Base-by-base conservation (phyloP, 2,888 invertebrate genomes). In the Colostygia pectinataria region DNA sequence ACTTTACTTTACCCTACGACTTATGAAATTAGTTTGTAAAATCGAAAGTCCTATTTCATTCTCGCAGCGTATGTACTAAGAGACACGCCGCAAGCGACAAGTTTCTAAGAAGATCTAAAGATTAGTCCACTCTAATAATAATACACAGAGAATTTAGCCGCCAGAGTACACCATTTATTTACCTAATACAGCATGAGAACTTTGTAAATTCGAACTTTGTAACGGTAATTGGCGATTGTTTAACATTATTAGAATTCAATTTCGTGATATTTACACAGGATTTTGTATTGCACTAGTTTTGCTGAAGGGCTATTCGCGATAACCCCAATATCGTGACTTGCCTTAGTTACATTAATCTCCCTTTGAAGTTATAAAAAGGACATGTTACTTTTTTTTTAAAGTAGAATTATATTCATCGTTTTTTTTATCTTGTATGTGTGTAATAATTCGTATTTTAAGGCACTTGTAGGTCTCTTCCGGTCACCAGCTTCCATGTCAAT, bases 171-270 rank as follows among this genome's bases (percentile, higher is more conserved):
- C 59, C 63, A 62, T 68, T 69, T 75, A 76, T 77, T 80, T 77
- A 71, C 79, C 77, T 70, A 77, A 77, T 70, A 74, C 63, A 76
- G 77, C 65, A 65, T 70, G 75, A 69, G 72, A 77, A 75, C 66
- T 69, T 67, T 65, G 68, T 71, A 71, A 72, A 74, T 67, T 65
- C 66, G 65, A 66, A 73, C 74, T 74, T 74, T 68, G 70, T 65
- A 72, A 72, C 71, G 66, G 70, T 78, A 80, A 81, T 81, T 77
- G 80, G 71, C 74, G 56, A 77, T 81, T 82, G 78, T 78, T 74
- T 65, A 55, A 61, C 64, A 67, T 64, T 68, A 72, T 73, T 76
- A 62, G 69, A 71, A 76, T 78, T 71, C 64, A 70, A 71, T 74
- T 70, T 74, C 65, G 66, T 68, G 69, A 64, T 77, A 74, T 73